Evolutionary conservation across 2,797 vertebrate genomes (phyloP), one percentile per base, ranked within the genome.

Genomic region (Fratercula arctica): DNA sequence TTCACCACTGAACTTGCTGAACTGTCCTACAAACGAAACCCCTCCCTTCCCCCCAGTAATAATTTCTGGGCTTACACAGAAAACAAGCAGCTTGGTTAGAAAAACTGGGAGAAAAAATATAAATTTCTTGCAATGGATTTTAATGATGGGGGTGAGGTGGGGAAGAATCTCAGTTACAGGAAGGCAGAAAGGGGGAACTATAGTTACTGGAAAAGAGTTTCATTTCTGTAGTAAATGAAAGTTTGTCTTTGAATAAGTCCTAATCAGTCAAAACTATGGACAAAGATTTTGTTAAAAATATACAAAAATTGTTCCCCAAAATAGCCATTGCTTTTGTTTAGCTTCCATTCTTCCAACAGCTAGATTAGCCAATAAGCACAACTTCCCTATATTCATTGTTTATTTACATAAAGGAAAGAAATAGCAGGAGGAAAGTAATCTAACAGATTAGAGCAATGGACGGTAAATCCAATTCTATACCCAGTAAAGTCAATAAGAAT

Each of bases 381-480:
- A 21, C 26, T 83, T 90, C 60, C 41, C 24, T 79, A 18, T 66
- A 87, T 73, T 74, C 33, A 16, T 67, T 63, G 29, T 70, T 90
- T 92, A 83, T 90, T 93, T 95, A 82, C 54, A 76, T 91, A 88
- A 41, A 82, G 26, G 63, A 87, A 95, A 92, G 74, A 92, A 82
- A 93, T 24, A 94, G 37, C 11, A 46, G 68, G 29, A 92, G 70
- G 57, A 70, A 94, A 95, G 72, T 70, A 94, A 95, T 87, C 78
- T 95, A 92, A 82, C 53, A 85, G 77, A 94, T 95, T 87, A 94
- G 66, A 75, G 78, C 90, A 92, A 83, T 51, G 88, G 85, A 88
- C 74, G 92, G 86, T 87, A 96, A 97, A 97, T 93, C 83, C 86
- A 95, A 90, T 96, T 93, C 83, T 80, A 26, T 76, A 82, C n/a